Percentiles rank a stretch among this genome's conserved stretches.
phyloP scores from a whole-genome alignment of 2,113 vertebrate genomes.

The Stercorarius parasiticus region DNA sequence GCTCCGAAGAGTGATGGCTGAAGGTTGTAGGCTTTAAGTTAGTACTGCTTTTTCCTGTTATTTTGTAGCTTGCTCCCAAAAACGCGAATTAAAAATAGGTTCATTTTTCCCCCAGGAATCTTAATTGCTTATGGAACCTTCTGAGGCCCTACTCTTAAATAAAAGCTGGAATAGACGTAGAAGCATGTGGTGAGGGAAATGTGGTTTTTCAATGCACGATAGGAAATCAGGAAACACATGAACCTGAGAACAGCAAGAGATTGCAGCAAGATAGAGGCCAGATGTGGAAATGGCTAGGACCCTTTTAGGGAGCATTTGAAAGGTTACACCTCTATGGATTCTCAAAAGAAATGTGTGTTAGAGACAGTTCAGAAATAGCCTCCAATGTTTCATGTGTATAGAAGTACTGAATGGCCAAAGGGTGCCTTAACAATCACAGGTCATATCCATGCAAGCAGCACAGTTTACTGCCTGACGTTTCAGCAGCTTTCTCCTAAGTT shows the following conservation, averaged over 20 bases:
- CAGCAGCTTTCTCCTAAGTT: not conserved
- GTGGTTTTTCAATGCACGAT: constrained; percentile 8
- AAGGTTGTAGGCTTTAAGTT: not conserved
- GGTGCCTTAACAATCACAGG: not conserved
- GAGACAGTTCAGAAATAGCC: not conserved
- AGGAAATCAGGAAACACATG: constrained; percentile 31
- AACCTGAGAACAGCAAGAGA: constrained; percentile 17
- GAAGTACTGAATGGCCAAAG: not conserved
- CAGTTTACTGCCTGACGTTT: not conserved
- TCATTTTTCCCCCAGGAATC: not conserved
- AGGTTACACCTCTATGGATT: not conserved
- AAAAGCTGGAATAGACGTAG: not conserved
- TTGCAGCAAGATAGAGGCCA: constrained; percentile 13
- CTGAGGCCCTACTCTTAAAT: not conserved
- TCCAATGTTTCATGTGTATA: fast-evolving
- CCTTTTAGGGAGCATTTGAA: not conserved
- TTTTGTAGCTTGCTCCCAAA: not conserved
- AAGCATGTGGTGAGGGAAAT: not conserved
- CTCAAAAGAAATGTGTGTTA: not conserved
- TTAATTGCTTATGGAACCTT: not conserved
- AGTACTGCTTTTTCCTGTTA: not conserved
- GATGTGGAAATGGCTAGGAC: not conserved
- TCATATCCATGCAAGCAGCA: not conserved
- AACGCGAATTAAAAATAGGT: not conserved
- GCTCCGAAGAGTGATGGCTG: not conserved